These are phyloP conservation scores for Eristalinus aeneus DNA, from an alignment of 2,888 invertebrate genomes.

Conservation along the genomic window DNA sequence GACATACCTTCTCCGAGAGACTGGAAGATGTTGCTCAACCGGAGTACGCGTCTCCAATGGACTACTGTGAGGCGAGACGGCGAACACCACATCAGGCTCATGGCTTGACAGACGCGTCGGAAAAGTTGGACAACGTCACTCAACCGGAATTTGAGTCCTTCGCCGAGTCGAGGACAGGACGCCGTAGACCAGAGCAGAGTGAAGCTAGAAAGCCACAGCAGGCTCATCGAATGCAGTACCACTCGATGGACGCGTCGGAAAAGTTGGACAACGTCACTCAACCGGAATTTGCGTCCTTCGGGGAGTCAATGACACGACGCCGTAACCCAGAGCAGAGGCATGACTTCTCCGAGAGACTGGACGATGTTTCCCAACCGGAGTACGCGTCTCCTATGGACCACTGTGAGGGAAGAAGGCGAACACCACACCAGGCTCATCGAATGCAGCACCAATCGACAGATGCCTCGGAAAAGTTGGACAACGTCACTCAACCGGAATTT, in stretches of 20 bases:
- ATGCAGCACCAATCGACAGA: background rate
- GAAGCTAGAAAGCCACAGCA: no score
- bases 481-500: slow-evolving; percentile 4
- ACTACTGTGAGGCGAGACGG: background rate
- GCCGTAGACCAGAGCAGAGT: no score
- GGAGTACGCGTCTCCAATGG: background rate
- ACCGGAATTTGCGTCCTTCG: background rate
- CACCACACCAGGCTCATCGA: no score
- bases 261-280: background rate
- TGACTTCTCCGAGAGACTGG: background rate
- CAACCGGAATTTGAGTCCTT: background rate
- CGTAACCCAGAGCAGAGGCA: no score
- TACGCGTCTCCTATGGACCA: background rate
- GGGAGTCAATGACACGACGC: background rate
- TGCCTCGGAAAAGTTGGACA: background rate
- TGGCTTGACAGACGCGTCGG: background rate
- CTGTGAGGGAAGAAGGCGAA: background rate
- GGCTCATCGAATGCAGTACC: no score
- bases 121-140: background rate
- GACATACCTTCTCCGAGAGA: no score
- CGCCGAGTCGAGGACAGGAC: no score
- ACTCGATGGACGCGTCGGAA: background rate
- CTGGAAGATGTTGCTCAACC: background rate
- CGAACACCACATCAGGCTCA: no score
- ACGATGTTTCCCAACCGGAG: no score